phyloP scores from a whole-genome alignment of 2,888 invertebrate species.

The Griposia aprilina region DNA sequence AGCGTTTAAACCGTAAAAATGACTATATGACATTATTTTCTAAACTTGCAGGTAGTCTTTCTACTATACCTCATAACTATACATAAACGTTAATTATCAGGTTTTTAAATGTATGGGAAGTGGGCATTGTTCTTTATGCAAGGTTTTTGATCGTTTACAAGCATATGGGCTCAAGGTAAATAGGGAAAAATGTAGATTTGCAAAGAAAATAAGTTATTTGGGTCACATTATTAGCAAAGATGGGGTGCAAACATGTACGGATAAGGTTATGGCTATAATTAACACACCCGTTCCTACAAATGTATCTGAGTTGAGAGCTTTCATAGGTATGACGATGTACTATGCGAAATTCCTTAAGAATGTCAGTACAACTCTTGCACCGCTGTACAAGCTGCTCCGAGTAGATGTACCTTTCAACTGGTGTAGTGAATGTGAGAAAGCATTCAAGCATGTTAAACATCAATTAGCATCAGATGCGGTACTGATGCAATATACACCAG shows the following conservation, averaged over 20 bases:
- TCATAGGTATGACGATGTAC: constrained; percentile 60
- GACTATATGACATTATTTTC: no score
- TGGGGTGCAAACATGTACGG: constrained; percentile 58
- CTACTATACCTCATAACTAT: no score
- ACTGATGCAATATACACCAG: neutral
- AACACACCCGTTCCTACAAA: constrained; percentile 45
- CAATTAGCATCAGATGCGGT: neutral
- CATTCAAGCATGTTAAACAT: no score
- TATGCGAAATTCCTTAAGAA: constrained; percentile 57
- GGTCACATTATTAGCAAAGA: constrained; percentile 57
- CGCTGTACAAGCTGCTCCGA: neutral
- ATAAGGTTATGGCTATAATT: constrained; percentile 21
- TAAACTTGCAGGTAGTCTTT: no score
- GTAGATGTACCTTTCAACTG: no score
- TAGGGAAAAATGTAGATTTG: constrained; percentile 54
- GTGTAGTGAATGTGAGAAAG: no score
- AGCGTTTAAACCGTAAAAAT: no score
- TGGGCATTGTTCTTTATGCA: no score
- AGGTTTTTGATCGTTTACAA: constrained; percentile 32
- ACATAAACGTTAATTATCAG: no score
- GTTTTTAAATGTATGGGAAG: no score
- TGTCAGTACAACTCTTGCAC: no score
- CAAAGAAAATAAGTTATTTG: no score
- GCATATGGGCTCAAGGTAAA: constrained; percentile 38
- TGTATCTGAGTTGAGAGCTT: constrained; percentile 49